phyloP scores from a whole-genome alignment of 2,888 invertebrate genomes.

The Dolichomitus sp. region DNA sequence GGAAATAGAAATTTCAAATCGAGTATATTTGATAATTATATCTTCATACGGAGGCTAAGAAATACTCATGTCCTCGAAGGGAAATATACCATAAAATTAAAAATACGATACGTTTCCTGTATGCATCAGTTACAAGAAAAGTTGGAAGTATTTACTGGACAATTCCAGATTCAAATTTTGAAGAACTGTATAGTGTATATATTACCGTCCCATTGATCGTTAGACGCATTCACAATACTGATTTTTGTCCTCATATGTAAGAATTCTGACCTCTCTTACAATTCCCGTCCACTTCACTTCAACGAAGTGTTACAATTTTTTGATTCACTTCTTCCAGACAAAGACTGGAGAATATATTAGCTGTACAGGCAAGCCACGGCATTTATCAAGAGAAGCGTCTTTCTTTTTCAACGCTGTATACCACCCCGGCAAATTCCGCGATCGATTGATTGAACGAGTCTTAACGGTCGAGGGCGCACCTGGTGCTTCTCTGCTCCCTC shows the following conservation, averaged over 20 bases:
- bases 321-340: background rate
- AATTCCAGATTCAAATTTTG: background rate
- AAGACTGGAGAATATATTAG: conserved; percentile 28
- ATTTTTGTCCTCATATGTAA: background rate
- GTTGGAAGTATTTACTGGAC: background rate
- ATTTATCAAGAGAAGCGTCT: conserved; percentile 44
- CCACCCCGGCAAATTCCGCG: conserved; percentile 58
- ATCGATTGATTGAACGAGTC: conserved; percentile 79
- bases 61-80: background rate
- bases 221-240: background rate
- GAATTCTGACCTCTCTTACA: background rate
- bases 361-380: conserved; percentile 5
- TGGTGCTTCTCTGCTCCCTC: conserved; percentile 75
- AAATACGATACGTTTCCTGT: background rate
- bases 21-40: background rate
- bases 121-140: background rate
- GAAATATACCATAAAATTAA: background rate
- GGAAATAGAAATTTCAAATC: background rate
- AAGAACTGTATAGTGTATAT: background rate
- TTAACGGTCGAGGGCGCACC: conserved; percentile 76
- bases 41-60: background rate
- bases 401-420: conserved; percentile 32
- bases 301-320: background rate
- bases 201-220: background rate
- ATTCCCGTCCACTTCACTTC: background rate